phyloP scores from a whole-genome alignment of 2,888 invertebrate genomes.

The Zygothrica quintamaculata region DNA sequence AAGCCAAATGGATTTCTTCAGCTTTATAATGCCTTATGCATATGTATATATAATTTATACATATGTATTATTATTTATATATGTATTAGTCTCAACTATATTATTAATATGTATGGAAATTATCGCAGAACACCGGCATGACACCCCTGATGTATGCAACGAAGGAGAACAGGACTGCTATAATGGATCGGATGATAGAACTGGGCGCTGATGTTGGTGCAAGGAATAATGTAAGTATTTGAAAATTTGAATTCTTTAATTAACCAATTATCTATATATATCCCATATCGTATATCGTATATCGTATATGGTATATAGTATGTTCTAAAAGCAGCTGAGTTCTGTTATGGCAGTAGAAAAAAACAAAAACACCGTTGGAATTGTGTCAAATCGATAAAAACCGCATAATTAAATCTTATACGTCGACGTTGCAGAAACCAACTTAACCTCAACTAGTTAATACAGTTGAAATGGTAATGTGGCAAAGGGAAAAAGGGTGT shows the following conservation, averaged over 20 bases:
- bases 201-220: slow-evolving; percentile 96
- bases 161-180: slow-evolving; percentile 95
- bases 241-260: slow-evolving; percentile 53
- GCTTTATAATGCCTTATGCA: too few species aligned
- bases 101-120: not conserved
- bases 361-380: slow-evolving; percentile 58
- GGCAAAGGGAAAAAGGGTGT: not conserved
- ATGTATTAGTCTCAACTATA: too few species aligned
- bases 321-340: slow-evolving; percentile 30
- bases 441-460: too few species aligned
- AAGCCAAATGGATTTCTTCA: too few species aligned
- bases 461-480: too few species aligned
- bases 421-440: slow-evolving; percentile 52
- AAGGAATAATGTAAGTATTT: slow-evolving; percentile 93
- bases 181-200: slow-evolving; percentile 96
- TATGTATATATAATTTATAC: not conserved
- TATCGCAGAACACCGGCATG: slow-evolving; percentile 93
- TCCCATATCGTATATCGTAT: slow-evolving; percentile 5
- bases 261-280: slow-evolving; percentile 22
- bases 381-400: slow-evolving; percentile 82
- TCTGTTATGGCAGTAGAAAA: slow-evolving; percentile 20
- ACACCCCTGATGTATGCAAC: slow-evolving; percentile 98
- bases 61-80: too few species aligned
- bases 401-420: slow-evolving; percentile 79
- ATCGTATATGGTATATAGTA: not conserved